phyloP scores from a whole-genome alignment of 2,888 invertebrate species.

The Mycogona germanica region DNA sequence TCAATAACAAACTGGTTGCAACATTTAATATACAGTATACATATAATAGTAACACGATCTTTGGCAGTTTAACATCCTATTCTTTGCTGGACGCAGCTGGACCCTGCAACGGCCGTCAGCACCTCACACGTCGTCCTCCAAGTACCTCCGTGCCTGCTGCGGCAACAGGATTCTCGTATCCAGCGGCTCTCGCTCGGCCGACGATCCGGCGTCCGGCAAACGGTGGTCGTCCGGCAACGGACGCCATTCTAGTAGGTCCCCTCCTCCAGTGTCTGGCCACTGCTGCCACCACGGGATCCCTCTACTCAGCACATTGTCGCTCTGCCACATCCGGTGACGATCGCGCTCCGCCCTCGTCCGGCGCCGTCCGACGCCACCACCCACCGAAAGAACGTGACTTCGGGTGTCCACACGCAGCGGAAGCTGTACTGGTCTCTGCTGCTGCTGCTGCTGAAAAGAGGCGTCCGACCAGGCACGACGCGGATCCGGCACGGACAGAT shows the following conservation, averaged over 20 bases:
- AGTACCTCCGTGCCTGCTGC: too few species aligned
- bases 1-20: too few species aligned
- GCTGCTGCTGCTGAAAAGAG: not conserved
- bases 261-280: not conserved
- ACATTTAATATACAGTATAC: too few species aligned
- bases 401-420: not conserved
- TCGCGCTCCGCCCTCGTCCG: not conserved
- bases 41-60: too few species aligned
- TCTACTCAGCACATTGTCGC: not conserved
- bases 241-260: not conserved
- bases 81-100: too few species aligned
- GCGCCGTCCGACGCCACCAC: too few species aligned
- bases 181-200: not conserved
- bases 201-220: not conserved
- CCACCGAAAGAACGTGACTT: not conserved
- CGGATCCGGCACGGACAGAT: not conserved
- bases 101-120: too few species aligned
- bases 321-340: not conserved
- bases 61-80: too few species aligned
- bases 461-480: not conserved
- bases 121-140: not conserved
- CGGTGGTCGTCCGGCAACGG: not conserved
- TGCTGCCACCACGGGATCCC: too few species aligned
- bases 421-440: not conserved
- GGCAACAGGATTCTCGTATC: too few species aligned